These are phyloP conservation scores for Rhyzopertha dominica DNA, from an alignment of 1,140 invertebrate genomes.

Conservation along the genomic window DNA sequence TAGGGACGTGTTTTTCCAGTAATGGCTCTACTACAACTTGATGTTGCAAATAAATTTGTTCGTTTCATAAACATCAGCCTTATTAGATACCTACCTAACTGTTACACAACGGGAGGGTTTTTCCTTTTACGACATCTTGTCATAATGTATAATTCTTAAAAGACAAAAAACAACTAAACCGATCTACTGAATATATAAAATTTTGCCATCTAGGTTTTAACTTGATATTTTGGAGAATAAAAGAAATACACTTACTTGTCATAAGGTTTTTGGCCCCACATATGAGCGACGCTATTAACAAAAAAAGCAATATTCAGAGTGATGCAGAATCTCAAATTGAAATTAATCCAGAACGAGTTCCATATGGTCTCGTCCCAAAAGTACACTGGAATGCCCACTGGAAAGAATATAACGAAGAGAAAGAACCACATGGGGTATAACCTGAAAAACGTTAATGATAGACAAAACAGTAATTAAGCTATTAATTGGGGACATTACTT, in stretches of 20 bases:
- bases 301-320: conserved; percentile 88
- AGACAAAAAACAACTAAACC: no score
- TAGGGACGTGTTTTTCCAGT: no score
- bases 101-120: no score
- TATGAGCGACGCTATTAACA: conserved; percentile 89
- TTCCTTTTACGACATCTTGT: no score
- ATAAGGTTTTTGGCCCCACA: conserved; percentile 85
- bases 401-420: conserved; percentile 70
- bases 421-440: conserved; percentile 70
- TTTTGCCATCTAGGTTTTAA: not conserved
- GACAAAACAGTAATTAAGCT: not conserved
- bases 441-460: conserved; percentile 47
- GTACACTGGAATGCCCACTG: conserved; percentile 72
- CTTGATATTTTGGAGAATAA: no score
- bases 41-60: no score
- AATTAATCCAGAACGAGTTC: conserved; percentile 78
- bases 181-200: no score
- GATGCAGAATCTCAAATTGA: conserved; percentile 74
- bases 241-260: conserved; percentile 63
- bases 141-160: no score
- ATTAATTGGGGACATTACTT: conserved; percentile 47
- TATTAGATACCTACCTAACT: no score
- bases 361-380: conserved; percentile 77
- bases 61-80: no score
- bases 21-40: no score